Conservation (phyloP, 2,888 invertebrate genomes). For the Acanthopleura granulata region DNA sequence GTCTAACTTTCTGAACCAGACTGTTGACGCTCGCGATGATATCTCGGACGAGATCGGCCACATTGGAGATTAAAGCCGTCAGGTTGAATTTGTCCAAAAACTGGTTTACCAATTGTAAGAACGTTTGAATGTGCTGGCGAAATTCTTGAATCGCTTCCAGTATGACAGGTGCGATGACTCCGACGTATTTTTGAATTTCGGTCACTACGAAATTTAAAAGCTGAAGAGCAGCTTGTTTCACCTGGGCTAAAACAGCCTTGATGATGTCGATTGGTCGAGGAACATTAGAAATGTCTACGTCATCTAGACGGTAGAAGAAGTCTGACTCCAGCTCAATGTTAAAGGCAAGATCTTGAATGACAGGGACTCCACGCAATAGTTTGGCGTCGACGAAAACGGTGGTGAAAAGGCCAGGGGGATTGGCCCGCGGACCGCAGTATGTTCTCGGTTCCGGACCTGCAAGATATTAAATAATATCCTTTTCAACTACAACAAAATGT, state of each 20-base stretch:
- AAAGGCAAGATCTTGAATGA: constrained; percentile 12
- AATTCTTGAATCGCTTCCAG: not conserved
- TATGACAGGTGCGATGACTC: not conserved
- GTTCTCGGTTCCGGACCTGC: not conserved
- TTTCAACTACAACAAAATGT: not conserved
- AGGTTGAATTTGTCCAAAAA: constrained; percentile 5
- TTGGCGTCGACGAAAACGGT: not conserved
- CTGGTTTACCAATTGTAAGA: not conserved
- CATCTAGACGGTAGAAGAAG: not conserved
- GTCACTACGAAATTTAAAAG: not conserved
- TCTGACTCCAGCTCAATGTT: constrained; percentile 3
- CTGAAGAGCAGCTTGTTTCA: not conserved
- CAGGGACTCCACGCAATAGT: constrained; percentile 3
- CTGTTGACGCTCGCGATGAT: not conserved
- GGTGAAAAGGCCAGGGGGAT: constrained; percentile 14
- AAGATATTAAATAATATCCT: not conserved
- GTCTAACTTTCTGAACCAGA: not conserved
- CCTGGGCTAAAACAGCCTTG: not conserved
- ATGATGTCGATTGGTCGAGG: not conserved
- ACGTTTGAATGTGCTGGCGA: not conserved
- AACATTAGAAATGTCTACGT: not conserved
- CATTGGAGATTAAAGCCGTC: not conserved
- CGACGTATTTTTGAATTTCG: not conserved
- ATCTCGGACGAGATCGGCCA: not conserved
- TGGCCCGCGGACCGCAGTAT: constrained; percentile 9